Evolutionary conservation across 2,888 invertebrate species (phyloP), one percentile per base, ranked within the genome.

Genomic region (Drosophila nigricruria): DNA sequence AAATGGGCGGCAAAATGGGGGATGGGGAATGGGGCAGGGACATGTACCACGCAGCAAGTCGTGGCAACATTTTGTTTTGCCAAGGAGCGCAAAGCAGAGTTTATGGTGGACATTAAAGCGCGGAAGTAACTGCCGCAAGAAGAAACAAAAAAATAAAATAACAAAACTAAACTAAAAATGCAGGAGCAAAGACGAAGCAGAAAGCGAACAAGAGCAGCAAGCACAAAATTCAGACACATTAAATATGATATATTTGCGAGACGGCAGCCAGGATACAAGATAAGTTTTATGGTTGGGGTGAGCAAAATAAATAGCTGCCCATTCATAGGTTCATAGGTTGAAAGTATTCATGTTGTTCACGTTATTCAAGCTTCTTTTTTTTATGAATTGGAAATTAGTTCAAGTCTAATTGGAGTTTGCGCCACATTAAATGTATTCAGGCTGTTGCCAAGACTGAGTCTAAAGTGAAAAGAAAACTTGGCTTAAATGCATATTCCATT

Each of bases 81-180:
- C 73, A 70, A 56, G 60, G 23, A 72, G 64, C 87, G 76, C 83
- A 76, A 89, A 89, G 87, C 76, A 71, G 70, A 72, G 88, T 84
- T 84, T 84, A 89, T 84, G 89, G 70, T 73, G 71, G 58, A 87
- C 84, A 84, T 84, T 84, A 89, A 89, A 89, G 89, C 56, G 64
- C 84, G 84, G 87, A 84, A 87, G 84, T 83, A 76, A 83, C 73
- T 83, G 73, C 53, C 77, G 77, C 84, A 81, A 70, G 77, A 50
- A 42, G 25, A 38, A 49, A 40, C 40, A 43, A 38, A 30, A 43
- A 43, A 32, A 27, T 40, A 8, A 58, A 14, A 23, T 38, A 20
- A 23, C 12, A 42, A 72, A 86, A 75, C 58, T 45, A 70, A 82
- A 78, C 78, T 65, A 67, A 88, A 86, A 78, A 64, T 71, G 63